phyloP scores from a whole-genome alignment of 2,888 invertebrate species.

The Cheilosia vernalis region DNA sequence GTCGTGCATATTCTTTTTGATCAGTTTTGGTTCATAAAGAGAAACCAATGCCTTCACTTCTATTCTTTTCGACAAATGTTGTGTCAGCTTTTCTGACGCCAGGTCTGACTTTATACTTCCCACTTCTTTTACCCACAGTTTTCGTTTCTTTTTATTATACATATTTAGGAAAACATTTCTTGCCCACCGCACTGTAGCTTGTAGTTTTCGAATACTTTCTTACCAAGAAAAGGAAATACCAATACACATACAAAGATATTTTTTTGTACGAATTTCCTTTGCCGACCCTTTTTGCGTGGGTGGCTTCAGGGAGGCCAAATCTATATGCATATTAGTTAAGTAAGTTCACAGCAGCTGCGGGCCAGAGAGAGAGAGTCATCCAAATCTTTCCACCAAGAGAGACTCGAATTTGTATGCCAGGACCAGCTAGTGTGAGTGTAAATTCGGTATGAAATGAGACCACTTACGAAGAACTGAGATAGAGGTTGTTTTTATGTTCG shows the following conservation, averaged over 20 bases:
- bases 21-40: too few species aligned
- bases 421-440: neutral
- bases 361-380: constrained; percentile 26
- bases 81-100: too few species aligned
- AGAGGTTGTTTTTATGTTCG: constrained; percentile 44
- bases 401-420: constrained; percentile 21
- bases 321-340: constrained; percentile 49
- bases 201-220: constrained; percentile 24
- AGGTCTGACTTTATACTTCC: too few species aligned
- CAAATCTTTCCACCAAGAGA: constrained; percentile 36
- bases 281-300: constrained; percentile 21
- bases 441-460: neutral
- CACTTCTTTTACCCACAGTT: too few species aligned
- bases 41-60: too few species aligned
- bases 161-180: too few species aligned
- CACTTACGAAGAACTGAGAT: constrained; percentile 12
- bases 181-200: constrained; percentile 18
- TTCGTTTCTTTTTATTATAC: too few species aligned
- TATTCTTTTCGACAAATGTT: too few species aligned
- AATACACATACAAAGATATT: neutral
- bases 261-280: constrained; percentile 29
- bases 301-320: constrained; percentile 10
- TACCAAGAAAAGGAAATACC: neutral
- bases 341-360: constrained; percentile 5
- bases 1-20: too few species aligned